Evolutionary conservation across 2,113 vertebrate species (phyloP).

Genomic region (Gymnogyps californianus): DNA sequence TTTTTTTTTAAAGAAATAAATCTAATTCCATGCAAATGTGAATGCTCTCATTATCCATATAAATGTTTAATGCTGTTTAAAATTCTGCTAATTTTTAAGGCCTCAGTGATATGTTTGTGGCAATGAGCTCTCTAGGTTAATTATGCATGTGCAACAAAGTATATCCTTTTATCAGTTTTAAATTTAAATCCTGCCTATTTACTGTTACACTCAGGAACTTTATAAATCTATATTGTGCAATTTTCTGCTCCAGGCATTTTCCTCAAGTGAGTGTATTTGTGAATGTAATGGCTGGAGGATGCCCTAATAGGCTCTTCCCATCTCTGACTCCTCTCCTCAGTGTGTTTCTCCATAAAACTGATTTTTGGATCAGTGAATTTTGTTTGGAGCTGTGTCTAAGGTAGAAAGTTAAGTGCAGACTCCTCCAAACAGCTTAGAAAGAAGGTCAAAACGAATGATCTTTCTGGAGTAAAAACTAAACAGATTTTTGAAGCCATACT

Average conservation of each 20-base stretch:
- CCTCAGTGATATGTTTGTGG: conserved; percentile 40
- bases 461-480: not conserved
- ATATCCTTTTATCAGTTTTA: conserved; percentile 38
- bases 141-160: conserved; percentile 35
- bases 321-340: not conserved
- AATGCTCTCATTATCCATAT: conserved; percentile 30
- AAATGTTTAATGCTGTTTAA: conserved; percentile 54
- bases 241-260: conserved; percentile 13
- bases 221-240: not conserved
- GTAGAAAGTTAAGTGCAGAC: not conserved
- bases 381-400: not conserved
- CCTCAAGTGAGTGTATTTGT: not conserved
- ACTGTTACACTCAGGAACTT: not conserved
- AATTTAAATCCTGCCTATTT: conserved; percentile 48
- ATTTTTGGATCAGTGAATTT: not conserved
- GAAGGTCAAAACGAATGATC: not conserved
- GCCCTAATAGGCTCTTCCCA: not conserved
- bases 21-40: not conserved
- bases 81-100: conserved; percentile 49
- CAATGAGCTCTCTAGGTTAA: conserved; percentile 26
- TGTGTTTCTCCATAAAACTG: not conserved
- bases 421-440: not conserved
- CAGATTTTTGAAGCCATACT: not conserved
- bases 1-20: not conserved
- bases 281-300: not conserved